These are phyloP conservation scores for Gastracanthus pulcherrimus DNA, from an alignment of 2,888 invertebrate species.

Conservation along the genomic window DNA sequence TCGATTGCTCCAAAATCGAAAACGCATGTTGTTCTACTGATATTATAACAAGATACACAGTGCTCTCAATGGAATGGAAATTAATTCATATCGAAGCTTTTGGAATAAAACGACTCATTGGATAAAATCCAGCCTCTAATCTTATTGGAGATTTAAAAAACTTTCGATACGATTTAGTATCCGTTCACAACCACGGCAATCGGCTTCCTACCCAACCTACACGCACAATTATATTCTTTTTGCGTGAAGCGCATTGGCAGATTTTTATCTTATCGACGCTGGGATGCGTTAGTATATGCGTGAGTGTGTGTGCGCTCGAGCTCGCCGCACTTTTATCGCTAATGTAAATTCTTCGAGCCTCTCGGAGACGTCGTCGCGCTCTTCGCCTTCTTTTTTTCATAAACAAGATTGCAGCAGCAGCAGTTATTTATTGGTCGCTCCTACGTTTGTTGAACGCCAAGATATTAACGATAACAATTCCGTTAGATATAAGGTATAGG, in stretches of 20 bases:
- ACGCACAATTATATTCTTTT: background rate
- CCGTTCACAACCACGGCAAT: background rate
- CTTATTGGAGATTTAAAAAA: no score
- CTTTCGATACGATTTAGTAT: no score
- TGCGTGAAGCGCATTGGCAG: no score
- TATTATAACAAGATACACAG: no score
- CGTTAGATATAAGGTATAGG: background rate
- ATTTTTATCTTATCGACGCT: constrained; percentile 32
- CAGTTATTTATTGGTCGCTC: background rate
- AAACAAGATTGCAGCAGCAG: background rate
- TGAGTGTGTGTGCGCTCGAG: background rate
- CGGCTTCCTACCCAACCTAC: background rate
- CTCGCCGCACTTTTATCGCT: constrained; percentile 12
- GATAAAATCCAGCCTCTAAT: no score
- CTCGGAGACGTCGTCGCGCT: background rate
- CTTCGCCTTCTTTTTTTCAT: background rate
- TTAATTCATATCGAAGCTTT: no score
- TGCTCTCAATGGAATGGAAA: no score
- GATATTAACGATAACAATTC: background rate
- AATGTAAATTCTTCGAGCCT: constrained; percentile 19
- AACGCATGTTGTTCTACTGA: no score
- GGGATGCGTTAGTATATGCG: no score
- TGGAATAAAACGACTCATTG: no score
- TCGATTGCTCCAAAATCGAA: no score
- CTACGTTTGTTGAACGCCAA: background rate